Evolutionary conservation across 30 jellyfish, hydroid and myxozoan genomes (phyloP).

Genomic region (Hydractinia symbiolongicarpus): DNA sequence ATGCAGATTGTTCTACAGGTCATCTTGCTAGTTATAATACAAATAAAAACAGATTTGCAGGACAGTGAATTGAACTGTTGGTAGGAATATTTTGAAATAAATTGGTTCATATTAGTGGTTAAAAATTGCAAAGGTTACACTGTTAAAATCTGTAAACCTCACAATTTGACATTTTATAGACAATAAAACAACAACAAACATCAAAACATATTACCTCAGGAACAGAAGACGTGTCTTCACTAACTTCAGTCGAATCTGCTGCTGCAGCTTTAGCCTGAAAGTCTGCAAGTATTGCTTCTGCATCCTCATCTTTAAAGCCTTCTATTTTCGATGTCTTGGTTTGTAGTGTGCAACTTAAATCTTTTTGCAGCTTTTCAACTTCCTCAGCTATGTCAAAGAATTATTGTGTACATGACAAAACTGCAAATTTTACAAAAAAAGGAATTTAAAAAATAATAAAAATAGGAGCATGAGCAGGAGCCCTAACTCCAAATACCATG

Average conservation of each 20-base stretch:
- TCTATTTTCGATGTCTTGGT: slow-evolving; percentile 33
- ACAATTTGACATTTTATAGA: no score
- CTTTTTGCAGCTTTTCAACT: slow-evolving; percentile 58
- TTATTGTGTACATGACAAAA: neutral
- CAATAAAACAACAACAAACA: no score
- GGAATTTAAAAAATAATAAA: neutral
- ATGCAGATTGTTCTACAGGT: no score
- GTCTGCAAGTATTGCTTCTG: slow-evolving; percentile 33
- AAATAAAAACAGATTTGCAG: no score
- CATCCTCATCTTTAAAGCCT: slow-evolving; percentile 55
- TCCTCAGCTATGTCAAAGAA: slow-evolving; percentile 40
- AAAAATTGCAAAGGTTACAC: no score
- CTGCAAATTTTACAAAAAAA: neutral
- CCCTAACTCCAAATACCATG: neutral
- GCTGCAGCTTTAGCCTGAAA: slow-evolving; percentile 28
- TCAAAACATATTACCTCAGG: neutral
- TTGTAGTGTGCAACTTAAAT: slow-evolving; percentile 45
- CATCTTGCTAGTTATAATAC: no score
- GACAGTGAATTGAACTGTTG: no score
- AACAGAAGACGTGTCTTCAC: neutral
- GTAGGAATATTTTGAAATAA: no score
- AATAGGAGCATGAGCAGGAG: neutral
- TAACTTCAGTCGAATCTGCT: neutral
- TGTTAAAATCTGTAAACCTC: no score
- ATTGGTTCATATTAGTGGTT: no score